Evolutionary conservation across 2,113 vertebrate species (phyloP), one percentile per base, ranked within the genome.

Genomic region (Rhodinocichla rosea): DNA sequence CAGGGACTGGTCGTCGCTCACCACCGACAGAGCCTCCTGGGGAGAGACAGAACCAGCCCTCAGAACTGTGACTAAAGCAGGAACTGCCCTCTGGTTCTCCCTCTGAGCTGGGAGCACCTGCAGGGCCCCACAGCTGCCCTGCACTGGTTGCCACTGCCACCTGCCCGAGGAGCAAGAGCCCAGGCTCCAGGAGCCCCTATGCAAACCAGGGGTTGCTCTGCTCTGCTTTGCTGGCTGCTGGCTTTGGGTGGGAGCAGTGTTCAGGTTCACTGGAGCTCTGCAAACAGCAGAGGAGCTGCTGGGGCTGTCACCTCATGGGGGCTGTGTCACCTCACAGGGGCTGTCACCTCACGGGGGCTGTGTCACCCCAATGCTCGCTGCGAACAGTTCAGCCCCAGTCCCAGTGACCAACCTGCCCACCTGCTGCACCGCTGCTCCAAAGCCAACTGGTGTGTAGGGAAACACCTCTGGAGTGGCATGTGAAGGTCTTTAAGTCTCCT

Each of bases 1-100:
- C 94, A 99, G 98, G 97, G 99, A 99, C 98, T 99, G 99, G 97
- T 99, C 99, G 99, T 99, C 99, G 95, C 99, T 99, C 98, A 99
- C 99, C 99, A 99, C 99, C 96, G 99, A 99, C 98, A 99, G 98
- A 97, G 99, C 99, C 99, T 99, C 99, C 99, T 99, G 53, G 76
- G 85, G 91, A 97, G 90, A 95, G 69, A 88, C 57, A 88, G 87
- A 69, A 90, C 3, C 33, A 53, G 76, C 13, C 12, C 35, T 75
- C 37, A 81, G 80, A 21, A 83, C 79, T 55, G 52, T 62, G 91
- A 35, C 64, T 65, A 40, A 75, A 65, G 45, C 33, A 74, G 65
- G 37, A 50, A 37, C 93, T 75, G 68, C 60, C 56, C 65, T 73
- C 56, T 13, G 30, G 7, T 26, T 84, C 69, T 91, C 91, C 47